Conservation (phyloP, 2,113 vertebrate species). For the Bostrychus sinensis region DNA sequence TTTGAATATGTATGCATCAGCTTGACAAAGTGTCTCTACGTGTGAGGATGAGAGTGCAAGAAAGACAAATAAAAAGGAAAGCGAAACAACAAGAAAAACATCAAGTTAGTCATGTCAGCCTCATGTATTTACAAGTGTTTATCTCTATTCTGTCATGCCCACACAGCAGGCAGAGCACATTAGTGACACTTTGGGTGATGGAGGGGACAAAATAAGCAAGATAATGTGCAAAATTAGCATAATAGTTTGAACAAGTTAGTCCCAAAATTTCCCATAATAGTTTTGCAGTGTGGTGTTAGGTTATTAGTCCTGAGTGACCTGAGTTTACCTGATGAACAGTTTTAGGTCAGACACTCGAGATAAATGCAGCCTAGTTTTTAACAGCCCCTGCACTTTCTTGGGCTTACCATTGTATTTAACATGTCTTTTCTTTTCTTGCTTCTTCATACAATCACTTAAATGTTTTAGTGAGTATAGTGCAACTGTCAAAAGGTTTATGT, state of each 20-base stretch:
- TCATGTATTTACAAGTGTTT: constrained; percentile 44
- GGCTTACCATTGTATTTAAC: constrained; percentile 31
- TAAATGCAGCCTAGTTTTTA: constrained; percentile 55
- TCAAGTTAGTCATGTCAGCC: constrained; percentile 40
- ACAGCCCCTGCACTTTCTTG: constrained; percentile 26
- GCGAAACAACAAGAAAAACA: constrained; percentile 31
- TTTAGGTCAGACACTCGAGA: constrained; percentile 54
- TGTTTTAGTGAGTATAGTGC: too few species aligned
- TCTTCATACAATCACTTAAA: constrained; percentile 39
- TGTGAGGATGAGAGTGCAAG: constrained; percentile 37
- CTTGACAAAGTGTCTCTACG: constrained; percentile 46
- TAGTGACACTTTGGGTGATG: constrained; percentile 44
- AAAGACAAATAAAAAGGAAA: constrained; percentile 37
- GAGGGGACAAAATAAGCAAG: constrained; percentile 42
- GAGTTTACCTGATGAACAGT: constrained; percentile 52
- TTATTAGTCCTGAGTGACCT: constrained; percentile 54
- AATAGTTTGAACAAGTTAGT: constrained; percentile 49
- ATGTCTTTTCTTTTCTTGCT: constrained; percentile 22
- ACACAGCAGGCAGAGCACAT: constrained; percentile 44
- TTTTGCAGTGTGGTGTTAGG: constrained; percentile 27
- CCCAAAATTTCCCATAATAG: constrained; percentile 46
- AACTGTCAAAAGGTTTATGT: constrained; percentile 14
- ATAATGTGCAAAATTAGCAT: constrained; percentile 55
- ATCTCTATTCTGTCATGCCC: constrained; percentile 41
- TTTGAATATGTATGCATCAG: constrained; percentile 35